These are phyloP conservation scores for Bos javanicus DNA, from an alignment of 2,113 vertebrate species.

Conservation along the genomic window DNA sequence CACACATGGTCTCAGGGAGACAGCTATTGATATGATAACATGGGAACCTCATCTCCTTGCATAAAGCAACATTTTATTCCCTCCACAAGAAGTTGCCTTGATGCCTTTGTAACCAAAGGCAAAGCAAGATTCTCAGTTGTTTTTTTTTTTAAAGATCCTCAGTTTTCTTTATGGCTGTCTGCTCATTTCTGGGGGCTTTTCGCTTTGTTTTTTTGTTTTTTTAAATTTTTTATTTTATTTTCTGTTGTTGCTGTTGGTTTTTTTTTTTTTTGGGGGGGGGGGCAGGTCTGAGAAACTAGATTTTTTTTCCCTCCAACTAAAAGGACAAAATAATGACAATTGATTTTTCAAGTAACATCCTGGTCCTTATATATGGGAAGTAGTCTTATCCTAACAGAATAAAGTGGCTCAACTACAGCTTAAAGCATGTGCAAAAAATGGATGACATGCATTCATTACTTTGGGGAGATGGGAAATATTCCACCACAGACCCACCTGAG, in stretches of 20 bases:
- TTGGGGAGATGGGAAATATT: neutral
- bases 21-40: neutral
- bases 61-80: neutral
- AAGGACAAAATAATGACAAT: neutral
- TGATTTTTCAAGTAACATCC: neutral
- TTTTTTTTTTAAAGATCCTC: neutral
- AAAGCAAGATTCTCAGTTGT: neutral
- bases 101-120: neutral
- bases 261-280: neutral
- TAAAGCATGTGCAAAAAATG: neutral
- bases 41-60: neutral
- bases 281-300: neutral
- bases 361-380: neutral
- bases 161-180: neutral
- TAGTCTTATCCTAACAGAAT: neutral
- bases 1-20: neutral
- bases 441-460: neutral
- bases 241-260: neutral
- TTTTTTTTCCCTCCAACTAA: neutral
- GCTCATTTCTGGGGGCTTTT: neutral
- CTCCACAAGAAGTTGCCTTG: neutral
- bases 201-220: neutral
- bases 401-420: neutral
- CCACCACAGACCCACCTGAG: conserved; percentile 82
- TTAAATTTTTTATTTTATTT: neutral